phyloP scores from a whole-genome alignment of 2,888 invertebrate species.

The Girardia tigrina region DNA sequence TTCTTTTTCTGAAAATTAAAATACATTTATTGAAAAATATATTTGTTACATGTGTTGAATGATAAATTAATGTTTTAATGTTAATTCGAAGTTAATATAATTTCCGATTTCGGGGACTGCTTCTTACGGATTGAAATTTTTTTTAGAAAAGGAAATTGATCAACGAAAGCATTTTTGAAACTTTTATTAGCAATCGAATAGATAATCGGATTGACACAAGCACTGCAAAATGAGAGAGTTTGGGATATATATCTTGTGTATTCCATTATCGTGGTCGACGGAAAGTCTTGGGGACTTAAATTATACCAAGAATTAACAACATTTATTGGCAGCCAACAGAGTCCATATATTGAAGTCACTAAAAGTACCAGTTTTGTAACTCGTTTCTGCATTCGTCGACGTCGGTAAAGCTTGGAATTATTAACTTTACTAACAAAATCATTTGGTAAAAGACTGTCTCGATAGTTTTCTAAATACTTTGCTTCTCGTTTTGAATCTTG shows the following conservation, averaged over 20 bases:
- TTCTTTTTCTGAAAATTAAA: too few species aligned
- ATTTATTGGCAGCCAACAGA: conserved; percentile 34
- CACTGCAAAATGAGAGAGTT: conserved; percentile 28
- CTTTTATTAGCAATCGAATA: conserved; percentile 31
- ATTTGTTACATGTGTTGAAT: not conserved
- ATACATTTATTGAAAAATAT: not conserved
- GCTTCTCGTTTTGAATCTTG: not conserved
- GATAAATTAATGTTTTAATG: not conserved
- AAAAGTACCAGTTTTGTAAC: conserved; percentile 33
- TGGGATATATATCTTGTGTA: conserved; percentile 28
- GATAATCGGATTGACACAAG: conserved; percentile 33
- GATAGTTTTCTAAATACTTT: not conserved
- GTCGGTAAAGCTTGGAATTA: not conserved
- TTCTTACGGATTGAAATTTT: not conserved
- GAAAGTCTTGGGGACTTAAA: conserved; percentile 28
- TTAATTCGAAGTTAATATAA: not conserved
- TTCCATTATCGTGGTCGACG: conserved; percentile 25
- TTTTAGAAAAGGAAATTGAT: conserved; percentile 30
- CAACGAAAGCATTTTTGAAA: conserved; percentile 28
- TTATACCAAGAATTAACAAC: conserved; percentile 34
- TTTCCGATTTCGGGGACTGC: not conserved
- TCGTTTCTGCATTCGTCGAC: conserved; percentile 29
- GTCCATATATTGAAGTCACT: conserved; percentile 30
- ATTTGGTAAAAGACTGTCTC: not conserved
- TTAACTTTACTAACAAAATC: not conserved